Evolutionary conservation across 2,113 vertebrate genomes (phyloP).

Genomic region (Apeltes quadracus): DNA sequence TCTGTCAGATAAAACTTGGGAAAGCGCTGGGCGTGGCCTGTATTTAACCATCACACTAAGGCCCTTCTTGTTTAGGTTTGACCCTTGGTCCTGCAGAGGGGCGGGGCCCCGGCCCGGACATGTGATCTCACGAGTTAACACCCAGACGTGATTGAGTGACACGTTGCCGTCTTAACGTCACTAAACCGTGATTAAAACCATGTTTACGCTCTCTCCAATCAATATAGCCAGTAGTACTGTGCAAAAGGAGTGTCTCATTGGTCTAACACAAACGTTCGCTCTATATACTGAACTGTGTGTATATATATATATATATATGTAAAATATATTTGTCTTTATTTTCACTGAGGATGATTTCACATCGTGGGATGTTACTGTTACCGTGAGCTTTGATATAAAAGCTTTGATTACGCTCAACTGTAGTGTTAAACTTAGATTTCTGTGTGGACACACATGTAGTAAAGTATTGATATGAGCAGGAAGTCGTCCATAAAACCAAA

Average conservation of each 20-base stretch:
- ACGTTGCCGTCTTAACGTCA: slow-evolving; percentile 6
- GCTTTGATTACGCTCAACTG: background rate
- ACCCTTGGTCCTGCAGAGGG: slow-evolving; percentile 35
- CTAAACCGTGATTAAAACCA: slow-evolving; percentile 15
- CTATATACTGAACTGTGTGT: background rate
- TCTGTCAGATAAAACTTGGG: slow-evolving; percentile 80
- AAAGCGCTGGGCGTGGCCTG: no score
- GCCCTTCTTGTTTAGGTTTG: no score
- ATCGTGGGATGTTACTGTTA: background rate
- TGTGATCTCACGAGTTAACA: slow-evolving; percentile 15
- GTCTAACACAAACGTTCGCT: background rate
- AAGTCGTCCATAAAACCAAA: slow-evolving; percentile 12
- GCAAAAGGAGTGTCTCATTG: background rate
- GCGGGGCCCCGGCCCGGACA: slow-evolving; percentile 24
- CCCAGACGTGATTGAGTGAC: slow-evolving; percentile 11
- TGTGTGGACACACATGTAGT: background rate
- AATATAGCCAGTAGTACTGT: background rate
- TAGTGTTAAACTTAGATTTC: background rate
- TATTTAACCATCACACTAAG: no score
- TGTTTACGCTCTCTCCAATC: slow-evolving; percentile 6
- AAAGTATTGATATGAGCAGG: slow-evolving; percentile 10
- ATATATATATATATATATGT: background rate
- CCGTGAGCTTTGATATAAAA: background rate
- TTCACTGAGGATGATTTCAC: no score
- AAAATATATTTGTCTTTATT: background rate